phyloP scores from a whole-genome alignment of 1,140 invertebrate genomes.

The Microvelia longipes region DNA sequence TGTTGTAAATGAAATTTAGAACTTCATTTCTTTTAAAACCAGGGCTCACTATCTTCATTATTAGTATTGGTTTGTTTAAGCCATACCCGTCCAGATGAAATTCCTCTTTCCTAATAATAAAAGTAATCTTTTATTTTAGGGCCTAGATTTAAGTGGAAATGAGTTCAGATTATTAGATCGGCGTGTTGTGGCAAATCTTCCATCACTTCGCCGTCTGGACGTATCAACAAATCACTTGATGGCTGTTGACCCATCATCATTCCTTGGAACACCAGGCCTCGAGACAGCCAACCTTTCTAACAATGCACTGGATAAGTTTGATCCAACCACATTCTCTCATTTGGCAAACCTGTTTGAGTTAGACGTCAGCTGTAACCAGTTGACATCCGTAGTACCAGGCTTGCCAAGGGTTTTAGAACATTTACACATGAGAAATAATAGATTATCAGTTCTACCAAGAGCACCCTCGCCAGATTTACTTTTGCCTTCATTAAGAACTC shows the following conservation, averaged over 20 bases:
- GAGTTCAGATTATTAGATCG: slow-evolving; percentile 53
- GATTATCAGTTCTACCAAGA: slow-evolving; percentile 46
- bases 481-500: slow-evolving; percentile 47
- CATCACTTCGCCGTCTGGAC: slow-evolving; percentile 57
- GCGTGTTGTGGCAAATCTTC: slow-evolving; percentile 52
- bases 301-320: slow-evolving; percentile 24
- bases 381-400: slow-evolving; percentile 44
- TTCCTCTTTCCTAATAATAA: too few relatives aligned
- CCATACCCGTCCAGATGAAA: too few relatives aligned
- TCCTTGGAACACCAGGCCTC: slow-evolving; percentile 49
- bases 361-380: slow-evolving; percentile 56
- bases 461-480: slow-evolving; percentile 46
- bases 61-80: too few relatives aligned
- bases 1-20: too few relatives aligned
- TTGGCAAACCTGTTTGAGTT: slow-evolving; percentile 57
- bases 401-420: slow-evolving; percentile 60
- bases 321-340: slow-evolving; percentile 44
- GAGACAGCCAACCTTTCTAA: slow-evolving; percentile 38
- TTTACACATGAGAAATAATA: slow-evolving; percentile 55
- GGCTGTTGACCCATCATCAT: slow-evolving; percentile 52
- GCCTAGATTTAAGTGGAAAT: slow-evolving; percentile 63
- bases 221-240: slow-evolving; percentile 58
- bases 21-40: too few relatives aligned
- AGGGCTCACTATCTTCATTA: too few relatives aligned
- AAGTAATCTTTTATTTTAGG: slow-evolving; percentile 28